Base-by-base conservation (phyloP, 2,888 invertebrate species). In the Terebella lapidaria region DNA sequence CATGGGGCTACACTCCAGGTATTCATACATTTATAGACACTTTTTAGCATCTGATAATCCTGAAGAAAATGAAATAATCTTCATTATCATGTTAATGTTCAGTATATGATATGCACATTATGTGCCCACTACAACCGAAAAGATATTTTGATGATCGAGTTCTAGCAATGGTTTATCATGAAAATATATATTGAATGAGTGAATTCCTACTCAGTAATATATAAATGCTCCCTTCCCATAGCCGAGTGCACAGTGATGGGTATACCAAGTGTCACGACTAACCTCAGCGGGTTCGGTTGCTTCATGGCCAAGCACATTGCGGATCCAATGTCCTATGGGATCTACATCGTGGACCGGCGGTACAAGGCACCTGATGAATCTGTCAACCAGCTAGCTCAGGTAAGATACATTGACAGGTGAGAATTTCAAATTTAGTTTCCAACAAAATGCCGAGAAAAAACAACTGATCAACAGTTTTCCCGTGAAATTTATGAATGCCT, bases 221-320 rank as follows among this genome's bases (percentile, higher is more conserved):
- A n/a, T n/a, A n/a, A n/a, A n/a, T n/a, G n/a, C n/a, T n/a, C n/a
- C n/a, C n/a, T n/a, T n/a, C n/a, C n/a, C n/a, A n/a, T n/a, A 79
- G 99, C 97, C 0, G 99, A 99, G 81, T 99, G 99, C 74, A 99
- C 99, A 0, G 96, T 99, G n/a, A 97, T 99, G 97, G 99, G 99
- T 0, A 97, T 99, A 72, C 99, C 99, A 0, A 95, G 94, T 73
- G 87, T 99, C 68, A 95, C 97, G 0, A 99, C 99, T 10, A 99
- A 99, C 80, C 83, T 99, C 2, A 96, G 96, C 52, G 91, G 94
- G 46, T 97, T 97, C 80, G 97, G 97, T 1, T 96, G 96, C 78
- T 97, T 97, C 82, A 96, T 97, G 94, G 88, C 93, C 72, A 94
- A 99, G 70, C 94, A 97, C 78, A 91, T 99, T 60, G 90, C 93